These are phyloP conservation scores for Caracal caracal DNA, from an alignment of 2,113 vertebrate species.

Conservation along the genomic window DNA sequence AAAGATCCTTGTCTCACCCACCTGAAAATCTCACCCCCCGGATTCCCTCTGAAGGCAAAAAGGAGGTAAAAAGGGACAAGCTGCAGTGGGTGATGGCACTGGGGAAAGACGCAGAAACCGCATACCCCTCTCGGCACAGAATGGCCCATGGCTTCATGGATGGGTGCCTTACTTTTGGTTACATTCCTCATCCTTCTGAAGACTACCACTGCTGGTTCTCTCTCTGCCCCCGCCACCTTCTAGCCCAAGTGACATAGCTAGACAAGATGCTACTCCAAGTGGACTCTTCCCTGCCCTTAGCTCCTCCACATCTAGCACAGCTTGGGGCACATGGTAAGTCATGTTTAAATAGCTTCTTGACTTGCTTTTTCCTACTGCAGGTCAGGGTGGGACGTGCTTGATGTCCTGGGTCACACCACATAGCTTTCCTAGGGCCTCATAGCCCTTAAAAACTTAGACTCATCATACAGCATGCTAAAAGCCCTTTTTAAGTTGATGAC, in stretches of 20 bases:
- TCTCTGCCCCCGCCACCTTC: not conserved
- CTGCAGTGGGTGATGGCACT: not conserved
- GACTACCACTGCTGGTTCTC: not conserved
- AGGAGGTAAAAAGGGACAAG: slow-evolving; percentile 51
- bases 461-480: accelerated
- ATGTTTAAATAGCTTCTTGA: no score
- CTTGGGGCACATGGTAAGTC: no score
- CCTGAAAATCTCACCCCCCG: slow-evolving; percentile 62
- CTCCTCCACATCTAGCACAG: not conserved
- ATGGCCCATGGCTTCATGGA: not conserved
- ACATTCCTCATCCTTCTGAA: not conserved
- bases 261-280: not conserved
- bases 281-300: not conserved
- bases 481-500: not conserved
- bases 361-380: not conserved
- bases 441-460: not conserved
- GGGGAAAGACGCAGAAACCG: not conserved
- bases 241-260: not conserved
- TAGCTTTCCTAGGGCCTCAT: not conserved
- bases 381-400: not conserved
- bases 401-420: not conserved
- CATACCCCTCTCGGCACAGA: not conserved
- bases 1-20: slow-evolving; percentile 76
- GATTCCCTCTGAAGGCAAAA: slow-evolving; percentile 60
- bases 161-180: not conserved